Evolutionary conservation across 2,797 vertebrate species (phyloP).

Genomic region (Melanitta fusca): DNA sequence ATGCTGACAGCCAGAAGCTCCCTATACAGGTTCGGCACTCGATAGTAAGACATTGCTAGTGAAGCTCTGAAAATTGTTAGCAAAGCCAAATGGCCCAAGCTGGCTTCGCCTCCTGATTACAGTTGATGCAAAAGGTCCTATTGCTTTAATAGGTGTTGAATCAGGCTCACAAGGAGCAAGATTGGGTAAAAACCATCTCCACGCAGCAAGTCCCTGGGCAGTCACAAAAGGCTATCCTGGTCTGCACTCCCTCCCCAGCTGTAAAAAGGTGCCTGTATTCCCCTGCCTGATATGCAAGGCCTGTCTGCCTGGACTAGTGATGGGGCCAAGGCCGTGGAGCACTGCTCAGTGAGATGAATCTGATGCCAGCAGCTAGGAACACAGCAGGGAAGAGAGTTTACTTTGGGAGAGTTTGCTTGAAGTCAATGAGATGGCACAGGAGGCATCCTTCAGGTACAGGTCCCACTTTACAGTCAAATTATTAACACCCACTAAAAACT

Average conservation of each 20-base stretch:
- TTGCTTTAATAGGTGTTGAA: background rate
- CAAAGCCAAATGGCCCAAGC: background rate
- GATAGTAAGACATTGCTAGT: background rate
- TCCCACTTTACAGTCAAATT: background rate
- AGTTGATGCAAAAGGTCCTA: background rate
- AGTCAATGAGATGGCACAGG: background rate
- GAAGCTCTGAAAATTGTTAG: background rate
- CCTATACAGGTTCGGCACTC: background rate
- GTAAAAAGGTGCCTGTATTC: background rate
- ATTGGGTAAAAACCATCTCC: background rate
- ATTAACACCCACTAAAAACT: background rate
- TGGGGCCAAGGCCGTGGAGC: background rate
- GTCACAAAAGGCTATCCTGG: background rate
- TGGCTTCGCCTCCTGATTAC: background rate
- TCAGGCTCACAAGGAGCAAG: background rate
- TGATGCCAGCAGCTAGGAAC: background rate
- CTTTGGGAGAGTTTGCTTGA: background rate
- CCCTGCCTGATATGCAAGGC: background rate
- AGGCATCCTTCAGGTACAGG: background rate
- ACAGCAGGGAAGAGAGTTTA: background rate
- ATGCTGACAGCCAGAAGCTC: background rate
- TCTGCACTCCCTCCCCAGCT: background rate
- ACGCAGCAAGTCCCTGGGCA: background rate
- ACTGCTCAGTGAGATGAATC: background rate
- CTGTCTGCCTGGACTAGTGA: rapidly evolving